Evolutionary conservation across 2,113 vertebrate species (phyloP).

Genomic region (Triplophysa rosa): DNA sequence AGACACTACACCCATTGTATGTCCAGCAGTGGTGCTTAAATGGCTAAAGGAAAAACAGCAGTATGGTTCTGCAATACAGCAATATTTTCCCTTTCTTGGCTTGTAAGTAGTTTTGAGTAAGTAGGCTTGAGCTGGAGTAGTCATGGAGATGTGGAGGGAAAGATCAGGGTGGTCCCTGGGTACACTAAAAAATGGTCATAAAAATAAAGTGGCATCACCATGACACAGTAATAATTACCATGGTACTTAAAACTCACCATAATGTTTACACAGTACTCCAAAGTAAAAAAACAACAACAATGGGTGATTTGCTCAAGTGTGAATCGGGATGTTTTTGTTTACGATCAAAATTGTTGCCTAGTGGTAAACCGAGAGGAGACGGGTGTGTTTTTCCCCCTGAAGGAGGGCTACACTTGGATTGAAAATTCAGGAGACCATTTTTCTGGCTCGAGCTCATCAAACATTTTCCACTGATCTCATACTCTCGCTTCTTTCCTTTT

Average conservation of each 20-base stretch:
- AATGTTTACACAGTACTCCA: background rate
- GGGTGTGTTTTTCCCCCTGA: conserved; percentile 16
- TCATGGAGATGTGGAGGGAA: background rate
- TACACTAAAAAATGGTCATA: background rate
- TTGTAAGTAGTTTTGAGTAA: no score
- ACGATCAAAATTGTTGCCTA: conserved; percentile 26
- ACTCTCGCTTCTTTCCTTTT: conserved; percentile 28
- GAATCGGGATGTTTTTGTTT: conserved; percentile 42
- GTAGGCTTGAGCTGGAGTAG: conserved; percentile 7
- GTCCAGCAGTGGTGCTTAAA: conserved; percentile 8
- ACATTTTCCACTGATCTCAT: conserved; percentile 77
- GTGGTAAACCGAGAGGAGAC: conserved; percentile 4
- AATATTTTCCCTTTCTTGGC: conserved; percentile 12
- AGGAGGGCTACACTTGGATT: conserved; percentile 38
- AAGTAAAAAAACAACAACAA: background rate
- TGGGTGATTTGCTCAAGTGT: conserved; percentile 1
- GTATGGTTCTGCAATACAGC: background rate
- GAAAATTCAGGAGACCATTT: conserved; percentile 31
- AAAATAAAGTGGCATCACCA: background rate
- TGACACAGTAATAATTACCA: background rate
- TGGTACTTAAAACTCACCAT: background rate
- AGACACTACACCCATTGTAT: conserved; percentile 40
- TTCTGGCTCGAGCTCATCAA: conserved; percentile 37
- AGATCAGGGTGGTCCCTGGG: conserved; percentile 19
- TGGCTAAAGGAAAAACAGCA: conserved; percentile 16